Evolutionary conservation across 1,140 invertebrate species (phyloP).

Genomic region (Drosophila neocordata): DNA sequence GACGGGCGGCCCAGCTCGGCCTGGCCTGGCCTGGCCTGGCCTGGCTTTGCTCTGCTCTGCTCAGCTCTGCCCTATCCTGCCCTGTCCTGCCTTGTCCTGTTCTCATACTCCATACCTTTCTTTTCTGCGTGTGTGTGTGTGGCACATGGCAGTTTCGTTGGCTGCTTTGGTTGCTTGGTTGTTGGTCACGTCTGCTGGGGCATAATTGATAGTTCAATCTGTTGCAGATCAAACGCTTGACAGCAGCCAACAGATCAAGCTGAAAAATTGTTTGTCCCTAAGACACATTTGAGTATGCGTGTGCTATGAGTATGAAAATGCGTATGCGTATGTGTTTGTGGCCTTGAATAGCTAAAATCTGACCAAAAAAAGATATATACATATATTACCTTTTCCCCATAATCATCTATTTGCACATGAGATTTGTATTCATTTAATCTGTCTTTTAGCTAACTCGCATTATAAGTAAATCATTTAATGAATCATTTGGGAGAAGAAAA

Average conservation of each 20-base stretch:
- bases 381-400: slow-evolving; percentile 6
- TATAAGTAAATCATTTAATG: slow-evolving; percentile 9
- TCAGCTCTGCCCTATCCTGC: not conserved
- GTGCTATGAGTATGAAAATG: slow-evolving; percentile 6
- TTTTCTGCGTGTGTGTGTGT: slow-evolving; percentile 30
- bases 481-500: not conserved
- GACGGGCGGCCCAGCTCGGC: slow-evolving; percentile 19
- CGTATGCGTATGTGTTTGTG: not conserved
- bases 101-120: no score
- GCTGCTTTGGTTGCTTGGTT: slow-evolving; percentile 9
- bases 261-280: slow-evolving; percentile 65
- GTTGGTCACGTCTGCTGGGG: slow-evolving; percentile 65
- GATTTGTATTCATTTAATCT: slow-evolving; percentile 8
- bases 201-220: slow-evolving; percentile 80
- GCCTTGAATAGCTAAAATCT: slow-evolving; percentile 23
- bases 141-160: slow-evolving; percentile 39
- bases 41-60: not conserved
- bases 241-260: slow-evolving; percentile 77
- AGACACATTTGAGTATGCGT: slow-evolving; percentile 13
- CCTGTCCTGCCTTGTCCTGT: slow-evolving; percentile 4
- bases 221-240: slow-evolving; percentile 80
- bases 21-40: not conserved
- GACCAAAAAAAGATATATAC: not conserved
- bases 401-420: not conserved
- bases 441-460: not conserved